phyloP scores from a whole-genome alignment of 2,888 invertebrate genomes.

The Synanthedon tipuliformis region DNA sequence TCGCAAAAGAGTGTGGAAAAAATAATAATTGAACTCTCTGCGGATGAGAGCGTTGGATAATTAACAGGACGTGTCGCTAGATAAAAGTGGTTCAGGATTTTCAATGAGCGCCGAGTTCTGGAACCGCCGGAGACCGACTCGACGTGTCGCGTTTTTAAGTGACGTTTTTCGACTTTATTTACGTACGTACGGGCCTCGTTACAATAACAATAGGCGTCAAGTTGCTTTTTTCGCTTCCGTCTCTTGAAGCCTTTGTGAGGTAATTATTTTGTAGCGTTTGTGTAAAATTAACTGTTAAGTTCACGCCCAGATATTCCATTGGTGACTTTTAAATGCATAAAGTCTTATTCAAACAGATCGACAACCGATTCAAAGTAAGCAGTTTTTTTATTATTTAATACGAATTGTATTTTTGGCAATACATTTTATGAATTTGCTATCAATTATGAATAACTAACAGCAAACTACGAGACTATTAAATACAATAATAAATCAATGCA shows the following conservation, averaged over 20 bases:
- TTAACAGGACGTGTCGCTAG: slow-evolving; percentile 67
- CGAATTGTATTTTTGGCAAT: no score
- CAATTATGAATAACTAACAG: no score
- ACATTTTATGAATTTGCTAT: no score
- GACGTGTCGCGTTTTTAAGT: slow-evolving; percentile 42
- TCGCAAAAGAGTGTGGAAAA: slow-evolving; percentile 54
- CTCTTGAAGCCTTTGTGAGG: slow-evolving; percentile 25
- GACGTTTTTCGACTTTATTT: slow-evolving; percentile 9
- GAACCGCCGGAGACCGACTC: slow-evolving; percentile 35
- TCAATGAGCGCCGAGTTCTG: slow-evolving; percentile 50
- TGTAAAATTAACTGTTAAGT: slow-evolving; percentile 4
- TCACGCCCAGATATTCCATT: neutral
- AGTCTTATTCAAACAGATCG: no score
- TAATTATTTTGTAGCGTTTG: slow-evolving; percentile 25
- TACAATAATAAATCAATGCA: no score
- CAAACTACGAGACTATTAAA: no score
- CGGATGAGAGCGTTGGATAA: slow-evolving; percentile 59
- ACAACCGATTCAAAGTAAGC: no score
- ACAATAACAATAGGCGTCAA: slow-evolving; percentile 30
- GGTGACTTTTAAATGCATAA: no score
- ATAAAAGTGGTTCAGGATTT: slow-evolving; percentile 59
- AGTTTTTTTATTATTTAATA: no score
- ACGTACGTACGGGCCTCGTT: slow-evolving; percentile 38
- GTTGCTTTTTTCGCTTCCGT: slow-evolving; percentile 25
- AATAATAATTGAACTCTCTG: slow-evolving; percentile 66